Evolutionary conservation across 2,797 vertebrate species (phyloP), one percentile per base, ranked within the genome.

Genomic region (Apogon talboti): DNA sequence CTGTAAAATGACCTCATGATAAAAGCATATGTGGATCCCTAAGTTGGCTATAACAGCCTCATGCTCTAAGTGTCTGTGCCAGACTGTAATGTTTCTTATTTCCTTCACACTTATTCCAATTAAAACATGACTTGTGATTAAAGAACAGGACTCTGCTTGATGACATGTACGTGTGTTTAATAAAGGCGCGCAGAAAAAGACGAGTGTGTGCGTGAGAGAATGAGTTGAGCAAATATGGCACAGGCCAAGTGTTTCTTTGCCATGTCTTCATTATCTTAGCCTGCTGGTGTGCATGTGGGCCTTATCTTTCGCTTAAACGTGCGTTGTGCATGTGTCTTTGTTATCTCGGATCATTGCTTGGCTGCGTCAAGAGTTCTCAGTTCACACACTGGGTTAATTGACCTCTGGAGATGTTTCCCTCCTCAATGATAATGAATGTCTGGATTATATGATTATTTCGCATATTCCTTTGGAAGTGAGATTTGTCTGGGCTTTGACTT

Each of bases 341-440:
- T 76, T 71, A 68, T 62, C 70, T 55, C 33, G 72, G 52, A 59
- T 78, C 69, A 76, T 54, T 76, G 75, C 66, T 78, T 11, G n/a
- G 66, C 51, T 45, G 47, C 1, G 6, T 35, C 60, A 18, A 45
- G 55, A 45, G 55, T 51, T 79, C 50, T 75, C 30, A 43, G 73
- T 81, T 88, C 71, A 87, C 72, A 62, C 71, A 14, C 10, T 0
- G 56, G 78, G 83, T 83, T 90, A 91, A 89, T 90, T 90, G 85
- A 89, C 79, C 88, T 74, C 84, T 40, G 18, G 87, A 82, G 81
- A 89, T 13, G 4, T 44, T 50, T 63, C 41, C 62, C 61, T 83
- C 43, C 10, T 41, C 41, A 12, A 69, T 66, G 66, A 58, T 87
- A 79, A 89, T 70, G 69, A 87, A 84, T 35, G 50, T 76, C 51